A percentile compares a stretch with the other conserved stretches of the same genome.
Evolutionary conservation across 1,140 invertebrate species (phyloP).

Genomic region (Aphis gossypii): DNA sequence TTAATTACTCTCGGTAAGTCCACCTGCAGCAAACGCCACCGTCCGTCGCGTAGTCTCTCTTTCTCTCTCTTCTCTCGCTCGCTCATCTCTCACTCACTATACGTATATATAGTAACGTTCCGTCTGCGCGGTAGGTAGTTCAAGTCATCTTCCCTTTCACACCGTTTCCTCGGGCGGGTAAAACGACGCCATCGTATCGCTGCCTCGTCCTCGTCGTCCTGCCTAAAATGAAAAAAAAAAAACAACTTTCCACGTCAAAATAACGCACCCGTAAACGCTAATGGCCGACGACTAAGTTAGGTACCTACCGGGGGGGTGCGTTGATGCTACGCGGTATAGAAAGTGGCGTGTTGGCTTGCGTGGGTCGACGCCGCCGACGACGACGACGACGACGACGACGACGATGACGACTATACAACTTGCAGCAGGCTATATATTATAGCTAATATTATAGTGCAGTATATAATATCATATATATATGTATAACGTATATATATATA

Average conservation of each 20-base stretch:
- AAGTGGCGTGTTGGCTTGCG: not conserved
- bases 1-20: slow-evolving; percentile 1
- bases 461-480: not conserved
- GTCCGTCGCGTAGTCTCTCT: not conserved
- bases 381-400: not conserved
- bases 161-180: no score
- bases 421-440: not conserved
- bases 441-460: not conserved
- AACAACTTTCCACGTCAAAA: not conserved
- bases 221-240: not conserved
- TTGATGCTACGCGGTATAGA: not conserved
- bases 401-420: not conserved
- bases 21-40: not conserved
- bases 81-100: no score
- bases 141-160: not conserved
- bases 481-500: not conserved
- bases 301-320: not conserved
- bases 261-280: not conserved
- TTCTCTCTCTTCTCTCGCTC: not conserved
- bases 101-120: not conserved
- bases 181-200: not conserved
- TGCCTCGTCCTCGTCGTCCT: not conserved
- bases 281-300: not conserved
- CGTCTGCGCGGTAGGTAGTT: not conserved
- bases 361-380: not conserved